Base-by-base conservation (phyloP, 1,140 invertebrate genomes). In the Armadillidium nasatum region DNA sequence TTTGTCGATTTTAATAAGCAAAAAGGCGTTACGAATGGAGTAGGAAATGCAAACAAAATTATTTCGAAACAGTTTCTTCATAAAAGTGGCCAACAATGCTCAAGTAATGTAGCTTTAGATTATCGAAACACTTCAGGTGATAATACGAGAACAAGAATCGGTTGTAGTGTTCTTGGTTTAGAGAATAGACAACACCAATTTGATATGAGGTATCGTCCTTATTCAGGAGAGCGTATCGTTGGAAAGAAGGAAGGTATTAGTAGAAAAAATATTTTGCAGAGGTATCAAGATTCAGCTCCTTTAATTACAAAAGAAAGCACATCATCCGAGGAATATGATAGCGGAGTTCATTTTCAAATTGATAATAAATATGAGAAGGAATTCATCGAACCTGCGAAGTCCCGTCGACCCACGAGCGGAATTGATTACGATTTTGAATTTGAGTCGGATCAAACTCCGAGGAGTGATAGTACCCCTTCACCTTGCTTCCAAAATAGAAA, bases 41-140 rank as follows among this genome's bases (percentile, higher is more conserved):
- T 80, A 15, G 79, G 79, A 21, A 80, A 80, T 46, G 79, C 78
- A 10, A 80, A 80, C 21, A 80, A 80, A 69, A 80, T 80, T 23
- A 80, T 80, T 11, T 76, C 79, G 13, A 80, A 80, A 45, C 79
- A 80, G 33, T 76, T 80, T 46, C 76, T 43, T 54, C 77, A 76
- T 50, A 50, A 43, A 10, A 10, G 66, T 1, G 60, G 54, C 4
- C 44, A 67, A n/a, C 13, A 44, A 3, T 75, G 60, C 21, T 72
- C 77, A 6, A 75, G 74, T 44, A 80, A 80, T 68, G 76, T 80
- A 7, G 76, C 79, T 33, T 45, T 80, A 19, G 79, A 80, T 72
- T 80, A 76, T 46, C 77, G 79, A 0, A 80, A 80, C 60, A 75
- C 78, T 9, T 76, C 78, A 23, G 79, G 76, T 4, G 79, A 80